phyloP scores from a whole-genome alignment of 2,113 vertebrate species.

The Hemiprocne comata region DNA sequence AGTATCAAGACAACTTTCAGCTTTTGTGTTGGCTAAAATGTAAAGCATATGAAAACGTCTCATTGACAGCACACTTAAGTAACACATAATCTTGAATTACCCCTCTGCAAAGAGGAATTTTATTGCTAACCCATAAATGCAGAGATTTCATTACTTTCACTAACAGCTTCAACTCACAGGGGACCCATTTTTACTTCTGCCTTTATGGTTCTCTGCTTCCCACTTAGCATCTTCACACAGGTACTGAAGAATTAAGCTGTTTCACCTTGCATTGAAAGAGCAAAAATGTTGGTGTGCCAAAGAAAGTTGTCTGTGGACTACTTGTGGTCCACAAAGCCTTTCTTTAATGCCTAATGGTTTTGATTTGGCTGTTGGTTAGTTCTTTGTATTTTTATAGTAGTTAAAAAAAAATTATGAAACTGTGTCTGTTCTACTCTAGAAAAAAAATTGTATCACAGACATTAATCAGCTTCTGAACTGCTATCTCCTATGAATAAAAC shows the following conservation, averaged over 20 bases:
- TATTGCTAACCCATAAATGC: constrained; percentile 22
- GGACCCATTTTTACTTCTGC: constrained; percentile 8
- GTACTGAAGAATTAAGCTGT: background rate
- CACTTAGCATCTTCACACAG: background rate
- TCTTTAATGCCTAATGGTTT: background rate
- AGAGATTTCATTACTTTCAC: constrained; percentile 46
- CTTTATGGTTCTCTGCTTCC: constrained; percentile 10
- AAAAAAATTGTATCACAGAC: background rate
- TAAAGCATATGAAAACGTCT: constrained; percentile 12
- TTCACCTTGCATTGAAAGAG: background rate
- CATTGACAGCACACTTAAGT: background rate
- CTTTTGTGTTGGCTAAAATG: constrained; percentile 6
- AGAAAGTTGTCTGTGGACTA: background rate
- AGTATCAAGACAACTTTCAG: background rate
- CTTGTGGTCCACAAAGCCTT: background rate
- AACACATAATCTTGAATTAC: background rate
- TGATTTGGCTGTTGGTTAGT: background rate
- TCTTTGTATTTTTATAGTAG: background rate
- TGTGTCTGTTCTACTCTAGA: background rate
- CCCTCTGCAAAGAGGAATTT: constrained; percentile 14
- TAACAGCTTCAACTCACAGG: constrained; percentile 28
- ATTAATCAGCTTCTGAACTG: background rate
- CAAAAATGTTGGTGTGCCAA: background rate
- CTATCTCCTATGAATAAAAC: background rate
- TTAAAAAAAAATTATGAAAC: background rate